phyloP scores from a whole-genome alignment of 2,113 vertebrate species.

The Pipra filicauda region DNA sequence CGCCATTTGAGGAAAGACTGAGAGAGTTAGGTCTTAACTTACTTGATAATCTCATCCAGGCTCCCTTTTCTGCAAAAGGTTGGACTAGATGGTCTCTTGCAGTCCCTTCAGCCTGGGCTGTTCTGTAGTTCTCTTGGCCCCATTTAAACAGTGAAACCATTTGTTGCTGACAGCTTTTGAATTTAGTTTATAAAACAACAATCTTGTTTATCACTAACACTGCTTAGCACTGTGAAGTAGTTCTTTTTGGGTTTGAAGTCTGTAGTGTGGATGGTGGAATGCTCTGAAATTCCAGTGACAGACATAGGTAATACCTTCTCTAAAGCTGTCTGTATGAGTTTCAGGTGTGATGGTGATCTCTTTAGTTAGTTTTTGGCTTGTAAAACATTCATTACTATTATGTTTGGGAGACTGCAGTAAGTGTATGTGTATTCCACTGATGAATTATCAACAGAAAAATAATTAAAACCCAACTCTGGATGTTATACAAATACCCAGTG shows the following conservation, averaged over 20 bases:
- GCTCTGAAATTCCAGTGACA: neutral
- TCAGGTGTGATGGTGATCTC: neutral
- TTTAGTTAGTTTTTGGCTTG: neutral
- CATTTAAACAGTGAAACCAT: neutral
- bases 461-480: neutral
- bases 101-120: neutral
- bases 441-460: neutral
- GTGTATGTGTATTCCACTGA: neutral
- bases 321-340: neutral
- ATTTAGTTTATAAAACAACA: neutral
- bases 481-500: neutral
- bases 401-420: neutral
- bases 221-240: neutral
- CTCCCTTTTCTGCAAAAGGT: neutral
- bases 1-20: neutral
- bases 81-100: neutral
- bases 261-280: neutral
- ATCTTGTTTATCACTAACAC: neutral
- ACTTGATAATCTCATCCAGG: fast-evolving
- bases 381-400: neutral
- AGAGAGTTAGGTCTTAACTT: neutral
- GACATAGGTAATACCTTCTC: neutral
- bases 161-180: neutral
- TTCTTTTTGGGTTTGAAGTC: neutral
- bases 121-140: neutral